These are phyloP conservation scores for Lucinisca nassula DNA, from an alignment of 2,888 invertebrate genomes.

Conservation along the genomic window DNA sequence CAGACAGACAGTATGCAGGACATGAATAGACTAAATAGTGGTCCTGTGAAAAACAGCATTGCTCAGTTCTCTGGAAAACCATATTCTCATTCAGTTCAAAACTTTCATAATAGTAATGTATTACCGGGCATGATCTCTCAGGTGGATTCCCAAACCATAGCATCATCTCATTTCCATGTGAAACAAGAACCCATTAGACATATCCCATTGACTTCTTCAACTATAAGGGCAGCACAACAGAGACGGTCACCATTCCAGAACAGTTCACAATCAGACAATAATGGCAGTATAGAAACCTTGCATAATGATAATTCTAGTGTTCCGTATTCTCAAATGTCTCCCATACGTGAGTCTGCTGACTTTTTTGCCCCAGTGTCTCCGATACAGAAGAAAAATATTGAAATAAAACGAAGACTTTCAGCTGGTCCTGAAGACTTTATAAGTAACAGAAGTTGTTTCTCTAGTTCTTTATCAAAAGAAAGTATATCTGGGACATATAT, in stretches of 20 bases:
- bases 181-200: slow-evolving; percentile 67
- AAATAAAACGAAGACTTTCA: slow-evolving; percentile 80
- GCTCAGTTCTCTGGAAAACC: slow-evolving; percentile 10
- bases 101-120: neutral
- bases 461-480: slow-evolving; percentile 36
- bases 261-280: slow-evolving; percentile 15
- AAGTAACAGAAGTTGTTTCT: neutral
- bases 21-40: slow-evolving; percentile 7
- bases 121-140: slow-evolving; percentile 40
- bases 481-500: slow-evolving; percentile 41
- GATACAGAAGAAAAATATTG: slow-evolving; percentile 69
- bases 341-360: slow-evolving; percentile 25
- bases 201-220: slow-evolving; percentile 70
- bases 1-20: neutral
- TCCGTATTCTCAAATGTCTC: neutral
- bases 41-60: neutral
- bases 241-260: slow-evolving; percentile 69
- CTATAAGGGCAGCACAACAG: slow-evolving; percentile 68
- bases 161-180: neutral
- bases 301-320: slow-evolving; percentile 4
- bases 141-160: slow-evolving; percentile 7
- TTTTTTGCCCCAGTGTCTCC: slow-evolving; percentile 31
- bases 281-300: slow-evolving; percentile 1
- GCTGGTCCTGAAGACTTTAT: slow-evolving; percentile 68
- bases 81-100: slow-evolving; percentile 11